Conservation (phyloP, 2,888 invertebrate species). For the Brenthis daphne region DNA sequence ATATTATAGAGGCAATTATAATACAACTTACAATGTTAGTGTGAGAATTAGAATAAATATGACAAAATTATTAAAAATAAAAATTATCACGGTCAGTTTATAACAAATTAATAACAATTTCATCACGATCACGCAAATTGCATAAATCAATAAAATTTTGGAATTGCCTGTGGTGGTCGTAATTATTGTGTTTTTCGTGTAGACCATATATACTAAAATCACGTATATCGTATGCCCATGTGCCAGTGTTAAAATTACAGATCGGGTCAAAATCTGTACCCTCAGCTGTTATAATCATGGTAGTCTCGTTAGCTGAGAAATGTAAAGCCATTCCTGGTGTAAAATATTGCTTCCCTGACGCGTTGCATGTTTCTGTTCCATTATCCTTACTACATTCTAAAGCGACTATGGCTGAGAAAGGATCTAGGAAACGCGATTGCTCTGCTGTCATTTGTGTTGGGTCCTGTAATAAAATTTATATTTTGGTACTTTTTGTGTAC, state of each 20-base stretch:
- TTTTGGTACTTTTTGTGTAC: neutral
- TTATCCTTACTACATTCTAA: slow-evolving; percentile 53
- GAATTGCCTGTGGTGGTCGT: slow-evolving; percentile 56
- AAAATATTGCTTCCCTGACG: slow-evolving; percentile 60
- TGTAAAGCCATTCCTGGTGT: slow-evolving; percentile 50
- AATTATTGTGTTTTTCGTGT: slow-evolving; percentile 64
- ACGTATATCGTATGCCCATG: slow-evolving; percentile 50
- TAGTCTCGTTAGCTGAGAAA: slow-evolving; percentile 53
- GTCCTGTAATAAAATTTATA: slow-evolving; percentile 53
- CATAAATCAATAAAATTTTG: slow-evolving; percentile 56
- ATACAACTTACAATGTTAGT: too few species aligned
- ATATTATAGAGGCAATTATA: too few species aligned
- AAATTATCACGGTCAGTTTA: neutral
- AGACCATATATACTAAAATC: slow-evolving; percentile 67
- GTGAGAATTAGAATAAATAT: too few species aligned
- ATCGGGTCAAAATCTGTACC: slow-evolving; percentile 53
- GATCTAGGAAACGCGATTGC: slow-evolving; percentile 55
- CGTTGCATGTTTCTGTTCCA: slow-evolving; percentile 46
- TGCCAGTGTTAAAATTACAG: slow-evolving; percentile 47
- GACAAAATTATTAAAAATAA: too few species aligned
- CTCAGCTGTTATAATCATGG: slow-evolving; percentile 49
- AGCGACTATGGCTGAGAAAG: slow-evolving; percentile 60
- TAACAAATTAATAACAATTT: slow-evolving; percentile 30
- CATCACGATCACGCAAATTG: slow-evolving; percentile 31
- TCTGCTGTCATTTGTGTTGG: slow-evolving; percentile 52